These are phyloP conservation scores for Amphiura filiformis DNA, from an alignment of 35 echinoderm and acorn worm genomes.

Conservation along the genomic window DNA sequence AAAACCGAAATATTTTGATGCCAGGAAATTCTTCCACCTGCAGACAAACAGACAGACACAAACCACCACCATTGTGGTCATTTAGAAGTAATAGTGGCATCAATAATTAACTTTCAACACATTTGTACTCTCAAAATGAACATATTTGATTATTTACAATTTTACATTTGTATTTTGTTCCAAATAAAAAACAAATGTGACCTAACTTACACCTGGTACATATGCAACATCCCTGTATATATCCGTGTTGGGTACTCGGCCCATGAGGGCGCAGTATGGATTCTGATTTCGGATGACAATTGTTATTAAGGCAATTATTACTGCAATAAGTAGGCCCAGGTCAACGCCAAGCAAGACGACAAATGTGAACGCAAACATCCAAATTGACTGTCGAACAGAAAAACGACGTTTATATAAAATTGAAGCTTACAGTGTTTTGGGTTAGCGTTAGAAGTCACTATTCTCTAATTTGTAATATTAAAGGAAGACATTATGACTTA, in stretches of 20 bases:
- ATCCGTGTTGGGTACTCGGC: slow-evolving; percentile 62
- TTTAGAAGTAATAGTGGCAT: no score
- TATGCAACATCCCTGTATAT: slow-evolving; percentile 62
- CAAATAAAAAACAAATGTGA: no score
- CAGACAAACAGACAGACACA: neutral
- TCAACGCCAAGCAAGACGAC: slow-evolving; percentile 80
- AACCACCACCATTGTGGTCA: no score
- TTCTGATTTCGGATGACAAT: slow-evolving; percentile 69
- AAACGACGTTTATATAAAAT: no score
- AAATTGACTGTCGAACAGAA: slow-evolving; percentile 55
- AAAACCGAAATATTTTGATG: slow-evolving; percentile 31
- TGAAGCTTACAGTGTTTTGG: no score
- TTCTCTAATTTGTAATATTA: no score
- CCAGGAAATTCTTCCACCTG: slow-evolving; percentile 28
- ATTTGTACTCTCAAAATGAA: no score
- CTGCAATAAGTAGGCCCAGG: slow-evolving; percentile 68
- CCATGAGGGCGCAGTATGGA: slow-evolving; percentile 56
- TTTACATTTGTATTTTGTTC: no score
- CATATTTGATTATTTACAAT: no score
- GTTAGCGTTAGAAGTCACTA: no score
- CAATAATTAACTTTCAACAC: no score
- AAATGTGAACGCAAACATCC: slow-evolving; percentile 63
- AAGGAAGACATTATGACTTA: no score
- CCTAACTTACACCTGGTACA: neutral
- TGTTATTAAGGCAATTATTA: slow-evolving; percentile 67